These are phyloP conservation scores for Chrysodeixis includens DNA, from an alignment of 2,888 invertebrate genomes.

Conservation along the genomic window DNA sequence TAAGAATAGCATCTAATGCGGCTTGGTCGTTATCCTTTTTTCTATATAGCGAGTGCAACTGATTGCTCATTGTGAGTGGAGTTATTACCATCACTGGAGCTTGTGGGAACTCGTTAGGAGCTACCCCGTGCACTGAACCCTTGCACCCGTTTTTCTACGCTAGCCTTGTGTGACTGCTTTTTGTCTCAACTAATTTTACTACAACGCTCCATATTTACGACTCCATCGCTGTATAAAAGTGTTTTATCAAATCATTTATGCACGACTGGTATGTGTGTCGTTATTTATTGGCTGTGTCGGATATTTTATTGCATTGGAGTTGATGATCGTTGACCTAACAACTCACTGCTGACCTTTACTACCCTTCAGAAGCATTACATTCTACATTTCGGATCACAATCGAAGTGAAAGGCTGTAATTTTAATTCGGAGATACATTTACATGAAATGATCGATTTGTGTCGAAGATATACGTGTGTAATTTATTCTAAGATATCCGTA, in stretches of 20 bases:
- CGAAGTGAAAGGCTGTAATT: slow-evolving; percentile 66
- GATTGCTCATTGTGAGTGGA: slow-evolving; percentile 75
- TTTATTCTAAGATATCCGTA: slow-evolving; percentile 32
- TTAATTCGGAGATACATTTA: slow-evolving; percentile 50
- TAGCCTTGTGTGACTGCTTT: slow-evolving; percentile 72
- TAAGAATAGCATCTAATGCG: slow-evolving; percentile 23
- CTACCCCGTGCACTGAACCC: slow-evolving; percentile 79
- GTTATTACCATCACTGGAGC: slow-evolving; percentile 73
- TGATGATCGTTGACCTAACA: slow-evolving; percentile 68
- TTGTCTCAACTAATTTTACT: slow-evolving; percentile 73
- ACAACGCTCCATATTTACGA: slow-evolving; percentile 57
- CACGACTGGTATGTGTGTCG: slow-evolving; percentile 16
- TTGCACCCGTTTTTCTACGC: slow-evolving; percentile 77
- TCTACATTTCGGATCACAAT: slow-evolving; percentile 61
- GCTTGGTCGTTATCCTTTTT: slow-evolving; percentile 36
- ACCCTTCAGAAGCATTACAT: slow-evolving; percentile 68
- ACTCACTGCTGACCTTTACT: slow-evolving; percentile 60
- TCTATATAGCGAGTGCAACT: slow-evolving; percentile 56
- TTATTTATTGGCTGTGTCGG: slow-evolving; percentile 16
- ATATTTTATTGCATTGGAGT: slow-evolving; percentile 62
- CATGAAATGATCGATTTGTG: slow-evolving; percentile 45
- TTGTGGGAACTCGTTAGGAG: slow-evolving; percentile 75
- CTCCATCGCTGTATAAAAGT: slow-evolving; percentile 14
- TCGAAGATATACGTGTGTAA: slow-evolving; percentile 36
- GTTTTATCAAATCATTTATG: slow-evolving; percentile 41